Evolutionary conservation across 2,113 vertebrate species (phyloP).

Genomic region (Neodon shergylaensis): DNA sequence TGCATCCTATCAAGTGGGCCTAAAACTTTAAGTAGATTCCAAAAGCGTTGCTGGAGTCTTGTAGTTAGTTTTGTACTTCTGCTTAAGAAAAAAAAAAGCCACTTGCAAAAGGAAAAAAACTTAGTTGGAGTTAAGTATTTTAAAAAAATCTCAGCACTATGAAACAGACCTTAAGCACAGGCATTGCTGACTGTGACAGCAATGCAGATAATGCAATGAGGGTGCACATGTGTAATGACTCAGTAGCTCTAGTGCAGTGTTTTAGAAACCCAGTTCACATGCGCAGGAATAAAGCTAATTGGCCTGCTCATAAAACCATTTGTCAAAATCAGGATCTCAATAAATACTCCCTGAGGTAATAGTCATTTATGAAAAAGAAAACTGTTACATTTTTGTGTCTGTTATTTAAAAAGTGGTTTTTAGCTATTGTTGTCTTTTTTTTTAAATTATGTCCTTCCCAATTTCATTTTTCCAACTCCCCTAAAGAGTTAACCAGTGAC

Average conservation of each 20-base stretch:
- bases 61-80: constrained; percentile 40
- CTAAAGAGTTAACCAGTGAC: not conserved
- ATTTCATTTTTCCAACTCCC: not conserved
- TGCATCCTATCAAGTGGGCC: constrained; percentile 10
- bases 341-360: not conserved
- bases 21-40: constrained; percentile 30
- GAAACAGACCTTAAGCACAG: not conserved
- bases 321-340: not conserved
- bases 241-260: not conserved
- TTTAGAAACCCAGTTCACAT: not conserved
- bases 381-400: not conserved
- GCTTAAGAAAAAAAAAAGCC: constrained; percentile 24
- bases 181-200: not conserved
- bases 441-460: not conserved
- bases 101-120: constrained; percentile 6
- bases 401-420: not conserved
- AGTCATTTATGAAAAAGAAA: not conserved
- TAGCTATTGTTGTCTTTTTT: not conserved
- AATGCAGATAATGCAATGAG: not conserved
- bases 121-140: not conserved
- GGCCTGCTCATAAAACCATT: not conserved
- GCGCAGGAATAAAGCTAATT: not conserved
- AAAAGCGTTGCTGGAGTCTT: not conserved
- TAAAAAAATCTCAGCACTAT: not conserved
- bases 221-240: not conserved